phyloP scores from a whole-genome alignment of 2,113 vertebrate species.

The Trogon melanurus region DNA sequence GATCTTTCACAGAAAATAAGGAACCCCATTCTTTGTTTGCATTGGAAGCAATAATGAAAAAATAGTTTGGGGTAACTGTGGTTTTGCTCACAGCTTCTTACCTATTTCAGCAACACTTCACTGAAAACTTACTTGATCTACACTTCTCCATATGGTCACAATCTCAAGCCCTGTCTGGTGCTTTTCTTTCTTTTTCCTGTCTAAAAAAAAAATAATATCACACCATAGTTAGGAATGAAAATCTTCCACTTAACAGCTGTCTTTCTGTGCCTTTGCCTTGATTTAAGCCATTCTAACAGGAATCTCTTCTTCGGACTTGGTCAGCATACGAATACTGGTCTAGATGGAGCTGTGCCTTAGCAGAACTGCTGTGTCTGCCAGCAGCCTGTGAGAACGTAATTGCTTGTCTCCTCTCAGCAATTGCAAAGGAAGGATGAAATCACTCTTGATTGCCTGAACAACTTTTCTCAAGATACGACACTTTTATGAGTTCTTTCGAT shows the following conservation, averaged over 20 bases:
- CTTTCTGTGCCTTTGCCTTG: background rate
- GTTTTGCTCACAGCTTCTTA: background rate
- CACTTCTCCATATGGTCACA: background rate
- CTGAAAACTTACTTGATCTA: background rate
- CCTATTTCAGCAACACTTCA: background rate
- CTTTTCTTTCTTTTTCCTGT: background rate
- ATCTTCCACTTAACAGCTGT: background rate
- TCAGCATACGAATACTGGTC: background rate
- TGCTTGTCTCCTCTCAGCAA: background rate
- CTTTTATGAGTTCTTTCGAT: background rate
- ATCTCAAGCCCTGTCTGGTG: background rate
- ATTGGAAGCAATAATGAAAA: background rate
- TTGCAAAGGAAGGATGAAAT: background rate
- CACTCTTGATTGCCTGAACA: background rate
- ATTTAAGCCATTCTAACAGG: background rate
- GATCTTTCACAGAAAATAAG: background rate
- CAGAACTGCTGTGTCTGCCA: background rate
- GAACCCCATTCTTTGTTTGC: background rate
- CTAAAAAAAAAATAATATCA: background rate
- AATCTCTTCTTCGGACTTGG: background rate
- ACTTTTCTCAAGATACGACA: background rate
- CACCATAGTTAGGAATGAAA: background rate
- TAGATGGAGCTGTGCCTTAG: background rate
- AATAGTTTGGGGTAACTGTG: background rate
- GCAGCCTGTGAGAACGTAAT: background rate